Percentiles rank a stretch among this genome's conserved stretches.
These are phyloP conservation scores for Pterocles burchelli DNA, from an alignment of 2,113 vertebrate species.

Conservation along the genomic window DNA sequence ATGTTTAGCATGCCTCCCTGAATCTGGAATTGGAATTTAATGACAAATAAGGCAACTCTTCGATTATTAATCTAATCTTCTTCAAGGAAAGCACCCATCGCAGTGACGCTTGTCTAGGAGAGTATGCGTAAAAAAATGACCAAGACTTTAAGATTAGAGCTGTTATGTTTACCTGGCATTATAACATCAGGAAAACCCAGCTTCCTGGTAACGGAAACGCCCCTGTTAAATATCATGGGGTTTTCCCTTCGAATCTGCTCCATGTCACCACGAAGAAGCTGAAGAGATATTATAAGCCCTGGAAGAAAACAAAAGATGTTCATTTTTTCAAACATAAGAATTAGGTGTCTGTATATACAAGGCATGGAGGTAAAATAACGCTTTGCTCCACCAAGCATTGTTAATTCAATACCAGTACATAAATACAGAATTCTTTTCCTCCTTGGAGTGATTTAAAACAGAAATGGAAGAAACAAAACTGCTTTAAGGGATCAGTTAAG, in stretches of 20 bases:
- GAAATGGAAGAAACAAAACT: not conserved
- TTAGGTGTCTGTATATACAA: not conserved
- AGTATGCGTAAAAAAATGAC: not conserved
- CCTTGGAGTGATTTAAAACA: not conserved
- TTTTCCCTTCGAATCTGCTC: conserved; percentile 94
- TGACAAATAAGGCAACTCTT: not conserved
- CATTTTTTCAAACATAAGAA: conserved; percentile 9
- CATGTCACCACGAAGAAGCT: conserved; percentile 94
- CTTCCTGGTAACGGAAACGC: conserved; percentile 90
- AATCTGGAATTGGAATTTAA: not conserved
- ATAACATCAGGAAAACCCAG: conserved; percentile 96
- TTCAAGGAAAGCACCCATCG: not conserved
- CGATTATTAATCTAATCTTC: not conserved
- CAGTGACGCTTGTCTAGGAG: not conserved
- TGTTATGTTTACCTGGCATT: conserved; percentile 86
- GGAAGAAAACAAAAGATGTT: conserved; percentile 39
- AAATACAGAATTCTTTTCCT: conserved; percentile 1
- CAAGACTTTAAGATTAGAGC: not conserved
- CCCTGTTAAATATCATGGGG: conserved; percentile 90
- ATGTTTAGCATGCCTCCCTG: not conserved
- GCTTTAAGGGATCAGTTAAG: not conserved
- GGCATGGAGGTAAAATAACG: not conserved
- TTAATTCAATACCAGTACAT: not conserved
- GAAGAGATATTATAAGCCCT: conserved; percentile 96
- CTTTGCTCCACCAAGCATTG: not conserved